Conservation (phyloP, 2,113 vertebrate genomes). For the Lagopus muta region DNA sequence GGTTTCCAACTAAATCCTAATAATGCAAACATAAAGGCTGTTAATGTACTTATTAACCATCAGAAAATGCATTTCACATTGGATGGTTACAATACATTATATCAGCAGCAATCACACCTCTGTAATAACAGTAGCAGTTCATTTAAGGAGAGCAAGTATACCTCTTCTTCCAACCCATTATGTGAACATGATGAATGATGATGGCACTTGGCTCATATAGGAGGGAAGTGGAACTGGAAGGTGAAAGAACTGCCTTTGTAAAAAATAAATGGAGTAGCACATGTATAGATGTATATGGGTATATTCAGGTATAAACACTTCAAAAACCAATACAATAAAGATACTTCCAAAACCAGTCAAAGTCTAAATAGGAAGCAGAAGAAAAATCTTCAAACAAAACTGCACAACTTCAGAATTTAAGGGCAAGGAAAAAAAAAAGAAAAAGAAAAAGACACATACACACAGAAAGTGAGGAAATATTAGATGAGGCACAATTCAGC, state of each 20-base stretch:
- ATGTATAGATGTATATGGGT: background rate
- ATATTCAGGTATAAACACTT: background rate
- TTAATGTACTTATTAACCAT: slow-evolving; percentile 67
- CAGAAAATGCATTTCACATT: slow-evolving; percentile 69
- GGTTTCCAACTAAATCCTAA: slow-evolving; percentile 68
- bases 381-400: background rate
- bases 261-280: slow-evolving; percentile 7
- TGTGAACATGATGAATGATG: slow-evolving; percentile 58
- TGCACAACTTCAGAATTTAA: background rate
- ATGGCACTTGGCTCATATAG: slow-evolving; percentile 4
- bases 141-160: slow-evolving; percentile 62
- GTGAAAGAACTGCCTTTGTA: slow-evolving; percentile 44
- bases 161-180: slow-evolving; percentile 62
- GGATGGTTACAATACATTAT: slow-evolving; percentile 61
- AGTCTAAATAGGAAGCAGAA: background rate
- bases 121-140: slow-evolving; percentile 62
- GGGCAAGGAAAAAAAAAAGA: background rate
- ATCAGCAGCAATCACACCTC: slow-evolving; percentile 56
- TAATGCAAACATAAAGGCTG: slow-evolving; percentile 69
- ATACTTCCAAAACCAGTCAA: background rate
- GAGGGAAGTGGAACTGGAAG: slow-evolving; percentile 50
- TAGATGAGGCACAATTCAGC: background rate
- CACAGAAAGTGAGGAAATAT: background rate
- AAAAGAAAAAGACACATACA: rapidly evolving
- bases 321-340: background rate